Evolutionary conservation across 1,140 invertebrate species (phyloP), one percentile per base, ranked within the genome.

Genomic region (Pomacea maculata): DNA sequence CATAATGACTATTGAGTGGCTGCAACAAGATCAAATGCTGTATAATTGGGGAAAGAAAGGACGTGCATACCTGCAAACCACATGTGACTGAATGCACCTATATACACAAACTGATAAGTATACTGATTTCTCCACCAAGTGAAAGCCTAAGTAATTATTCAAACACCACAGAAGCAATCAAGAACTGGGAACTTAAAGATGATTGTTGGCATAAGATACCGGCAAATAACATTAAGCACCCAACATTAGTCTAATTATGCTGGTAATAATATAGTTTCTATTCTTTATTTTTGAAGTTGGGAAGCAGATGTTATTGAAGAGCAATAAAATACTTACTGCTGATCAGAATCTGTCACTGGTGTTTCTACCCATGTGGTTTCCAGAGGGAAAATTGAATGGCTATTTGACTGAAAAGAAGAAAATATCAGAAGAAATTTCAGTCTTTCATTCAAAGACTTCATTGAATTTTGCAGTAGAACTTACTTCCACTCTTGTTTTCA

Each of bases 351-450:
- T 76, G 92, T 91, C 54, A 81, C 68, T 71, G 93, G 88, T 74
- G 92, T 87, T 91, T 96, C 95, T 4, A 97, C 93, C 96, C 96
- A 97, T 65, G 97, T 87, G 4, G 95, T 95, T 83, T 93, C 93
- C 81, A 97, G 91, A 52, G 94, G 93, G 92, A 95, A 94, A 8
- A 94, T 61, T n/a, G 55, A 78, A 21, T 70, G 68, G 21, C 5
- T 72, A 63, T 71, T 83, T 52, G 73, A 75, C 82, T 83, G 80
- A 34, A 55, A 45, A 82, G 25, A 65, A 54, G 25, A 9, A 82
- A n/a, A 65, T 17, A 74, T 12, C 45, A 70, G 12, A 81, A 81
- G 29, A 70, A 74, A n/a, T 15, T 9, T 19, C 19, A 65, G 61
- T 19, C 12, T 12, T 45, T 45, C 34, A 45, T 45, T 45, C 34